Base-by-base conservation (phyloP, 2,888 invertebrate genomes). In the Ormyrus thymus region DNA sequence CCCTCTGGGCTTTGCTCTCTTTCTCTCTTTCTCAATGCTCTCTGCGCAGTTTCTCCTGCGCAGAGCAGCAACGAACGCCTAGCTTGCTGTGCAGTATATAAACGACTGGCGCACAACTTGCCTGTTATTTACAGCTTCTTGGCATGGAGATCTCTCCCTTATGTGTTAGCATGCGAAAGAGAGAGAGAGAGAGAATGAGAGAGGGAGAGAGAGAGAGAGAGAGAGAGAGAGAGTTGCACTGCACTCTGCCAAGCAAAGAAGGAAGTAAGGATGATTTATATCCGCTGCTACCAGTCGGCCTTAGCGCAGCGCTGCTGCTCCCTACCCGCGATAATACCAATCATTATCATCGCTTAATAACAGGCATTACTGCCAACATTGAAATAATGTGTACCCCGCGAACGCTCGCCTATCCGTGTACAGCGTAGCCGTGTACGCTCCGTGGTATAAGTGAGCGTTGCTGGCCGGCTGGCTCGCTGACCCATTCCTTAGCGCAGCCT, bases 291-390 rank as follows among this genome's bases (percentile, higher is more conserved):
- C 89, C 88, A 89, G 89, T 88, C 87, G 65, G 61, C 71, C 9
- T 45, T 58, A 58, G 43, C 46, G 13, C 51, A 45, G 15, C 10
- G 7, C 9, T 9, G 78, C 87, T 88, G 89, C 89, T 89, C 86
- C 89, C 89, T 88, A 58, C 73, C 87, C 86, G 89, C 89, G 89
- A 90, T 90, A 90, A 90, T 90, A 90, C 89, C 89, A 90, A 90
- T 90, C 89, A 90, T 90, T 90, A 90, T 90, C 90, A 89, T 90
- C 89, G 87, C 90, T 89, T 90, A 90, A 90, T 90, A 90, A 90
- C 89, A 89, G 90, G 88, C 89, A 90, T 90, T 90, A 90, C 89
- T 90, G 90, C 89, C 90, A 90, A 90, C 90, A 90, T 90, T 90
- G 89, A 90, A 90, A 90, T 90, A 89, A 90, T 89, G 89, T 86